Evolutionary conservation across 2,113 vertebrate genomes (phyloP).

Genomic region (Odobenus rosmarus): DNA sequence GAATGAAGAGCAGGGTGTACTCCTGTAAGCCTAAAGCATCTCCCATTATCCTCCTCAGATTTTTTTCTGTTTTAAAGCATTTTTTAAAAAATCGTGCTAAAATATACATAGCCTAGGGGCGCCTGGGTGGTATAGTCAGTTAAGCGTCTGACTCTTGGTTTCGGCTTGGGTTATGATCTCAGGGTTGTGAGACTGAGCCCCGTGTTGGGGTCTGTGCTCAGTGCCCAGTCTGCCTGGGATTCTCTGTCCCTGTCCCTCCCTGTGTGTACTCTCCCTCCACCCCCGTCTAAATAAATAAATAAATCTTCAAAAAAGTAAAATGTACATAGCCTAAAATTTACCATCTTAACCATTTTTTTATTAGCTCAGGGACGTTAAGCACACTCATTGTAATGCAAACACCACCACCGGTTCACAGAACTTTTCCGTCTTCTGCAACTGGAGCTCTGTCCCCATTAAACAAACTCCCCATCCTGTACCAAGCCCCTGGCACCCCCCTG

Average conservation of each 20-base stretch:
- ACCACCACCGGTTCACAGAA: rapidly evolving
- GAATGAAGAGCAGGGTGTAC: rapidly evolving
- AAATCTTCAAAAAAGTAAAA: not conserved
- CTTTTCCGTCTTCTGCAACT: not conserved
- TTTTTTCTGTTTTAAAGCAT: not conserved
- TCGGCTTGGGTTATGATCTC: no score
- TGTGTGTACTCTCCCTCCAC: no score
- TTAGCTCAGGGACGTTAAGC: not conserved
- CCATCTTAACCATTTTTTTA: not conserved
- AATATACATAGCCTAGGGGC: not conserved
- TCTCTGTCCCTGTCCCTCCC: no score
- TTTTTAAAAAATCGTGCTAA: not conserved
- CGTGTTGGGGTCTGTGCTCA: no score
- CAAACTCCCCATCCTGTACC: not conserved
- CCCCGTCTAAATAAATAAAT: not conserved
- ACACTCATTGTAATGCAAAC: no score
- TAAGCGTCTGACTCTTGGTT: no score
- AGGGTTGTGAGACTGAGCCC: no score
- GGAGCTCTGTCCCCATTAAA: not conserved
- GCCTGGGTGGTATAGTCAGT: no score
- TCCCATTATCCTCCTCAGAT: not conserved
- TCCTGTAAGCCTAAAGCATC: not conserved
- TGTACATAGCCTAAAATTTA: not conserved
- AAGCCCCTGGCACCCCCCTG: not conserved
- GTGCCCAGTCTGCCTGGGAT: no score